Conservation (phyloP, 1,140 invertebrate species). For the Cyclargus thomasi region DNA sequence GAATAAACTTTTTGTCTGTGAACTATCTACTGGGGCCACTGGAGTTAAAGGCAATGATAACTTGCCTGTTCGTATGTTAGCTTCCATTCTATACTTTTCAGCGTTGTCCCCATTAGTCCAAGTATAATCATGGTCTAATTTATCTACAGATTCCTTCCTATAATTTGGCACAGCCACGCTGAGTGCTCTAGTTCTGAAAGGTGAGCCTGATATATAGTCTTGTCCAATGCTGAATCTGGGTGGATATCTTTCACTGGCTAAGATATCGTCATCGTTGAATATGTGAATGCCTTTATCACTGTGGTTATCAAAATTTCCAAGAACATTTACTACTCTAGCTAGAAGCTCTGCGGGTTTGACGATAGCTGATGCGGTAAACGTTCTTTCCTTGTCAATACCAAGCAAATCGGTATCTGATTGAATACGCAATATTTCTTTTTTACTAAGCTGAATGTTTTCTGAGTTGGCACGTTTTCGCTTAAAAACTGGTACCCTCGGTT, state of each 20-base stretch:
- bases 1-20: slow-evolving; percentile 49
- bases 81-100: slow-evolving; percentile 75
- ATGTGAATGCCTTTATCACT: slow-evolving; percentile 76
- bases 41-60: slow-evolving; percentile 50
- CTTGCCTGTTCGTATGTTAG: slow-evolving; percentile 63
- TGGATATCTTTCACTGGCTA: slow-evolving; percentile 78
- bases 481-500: slow-evolving; percentile 66
- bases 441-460: slow-evolving; percentile 69
- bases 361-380: slow-evolving; percentile 80
- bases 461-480: slow-evolving; percentile 79
- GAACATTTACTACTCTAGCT: slow-evolving; percentile 83
- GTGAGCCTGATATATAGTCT: slow-evolving; percentile 59
- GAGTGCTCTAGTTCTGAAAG: slow-evolving; percentile 74
- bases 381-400: slow-evolving; percentile 84
- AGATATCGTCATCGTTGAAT: slow-evolving; percentile 81
- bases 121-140: slow-evolving; percentile 77
- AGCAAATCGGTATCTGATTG: slow-evolving; percentile 85
- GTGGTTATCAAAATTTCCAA: slow-evolving; percentile 78
- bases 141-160: slow-evolving; percentile 56
- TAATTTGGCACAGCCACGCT: slow-evolving; percentile 68
- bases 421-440: slow-evolving; percentile 76
- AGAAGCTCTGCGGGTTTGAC: slow-evolving; percentile 83
- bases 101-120: slow-evolving; percentile 81
- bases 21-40: slow-evolving; percentile 27
- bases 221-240: slow-evolving; percentile 75